Evolutionary conservation across 2,113 vertebrate genomes (phyloP), one percentile per base, ranked within the genome.

Genomic region (Dicerorhinus sumatrensis): DNA sequence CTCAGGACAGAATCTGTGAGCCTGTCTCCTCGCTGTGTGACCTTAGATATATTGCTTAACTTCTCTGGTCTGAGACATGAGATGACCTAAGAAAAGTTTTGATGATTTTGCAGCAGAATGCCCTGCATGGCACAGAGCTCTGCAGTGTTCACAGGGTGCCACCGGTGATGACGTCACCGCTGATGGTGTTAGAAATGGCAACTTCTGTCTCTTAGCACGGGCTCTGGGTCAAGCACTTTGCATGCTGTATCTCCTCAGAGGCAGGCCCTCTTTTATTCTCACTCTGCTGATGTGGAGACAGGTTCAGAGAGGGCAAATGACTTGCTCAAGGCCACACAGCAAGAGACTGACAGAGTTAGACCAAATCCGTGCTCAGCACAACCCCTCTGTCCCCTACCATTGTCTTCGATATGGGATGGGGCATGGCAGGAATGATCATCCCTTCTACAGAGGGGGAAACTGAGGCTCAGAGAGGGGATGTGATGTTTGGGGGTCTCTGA

Each of bases 101-200:
- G 31, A 8, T 0, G 1, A 29, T 18, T n/a, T n/a, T 84, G 70
- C 16, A 13, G 62, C 46, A 20, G 81, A 21, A 25, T 1, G 31
- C 33, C 17, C 14, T 5, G 25, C 0, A 0, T 10, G 42, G 8
- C 9, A 1, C 56, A 4, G 16, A 67, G 69, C 36, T 39, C 39
- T 25, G 42, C 0, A 0, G 36, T 1, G 27, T 1, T 6, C 46
- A 2, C 7, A 69, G 86, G n/a, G 31, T 21, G 4, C 48, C 48
- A 10, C 48, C 8, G 10, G 9, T 48, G 48, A 58, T 0, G 4
- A 33, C 0, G 1, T 31, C 27, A 1, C 36, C 36, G 0, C 29
- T 0, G 1, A 7, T 2, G 7, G 11, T 0, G 7, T 42, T 0
- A 5, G 3, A 10, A 14, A 27, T 20, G 85, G 60, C 13, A 51